Base-by-base conservation (phyloP, 2,888 invertebrate species). In the Acronicta psi region DNA sequence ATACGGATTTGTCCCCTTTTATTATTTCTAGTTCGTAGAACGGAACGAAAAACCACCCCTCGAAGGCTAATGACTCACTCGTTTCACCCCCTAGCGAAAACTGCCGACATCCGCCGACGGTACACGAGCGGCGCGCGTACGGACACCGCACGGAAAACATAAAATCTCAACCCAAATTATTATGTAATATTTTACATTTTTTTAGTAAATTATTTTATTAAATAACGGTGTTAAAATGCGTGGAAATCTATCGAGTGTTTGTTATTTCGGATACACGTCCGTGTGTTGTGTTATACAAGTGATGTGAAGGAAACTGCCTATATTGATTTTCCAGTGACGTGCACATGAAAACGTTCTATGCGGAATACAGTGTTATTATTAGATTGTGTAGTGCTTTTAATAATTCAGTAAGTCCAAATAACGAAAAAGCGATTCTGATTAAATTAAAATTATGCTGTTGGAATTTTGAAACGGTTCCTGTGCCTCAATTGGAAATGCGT, bases 311-410 rank as follows among this genome's bases (percentile, higher is more conserved):
- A 53, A 60, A 56, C 57, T 69, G 73, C 57, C 41, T 72, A 80
- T 93, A 93, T 93, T 86, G 93, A 93, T 93, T 93, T 93, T 93
- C 79, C 69, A 58, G 84, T 90, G 91, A 91, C 92, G 88, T 91
- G 79, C 81, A 80, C 69, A 79, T 69, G 55, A 74, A n/a, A 78
- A 86, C 82, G 79, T 76, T 83, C 80, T 79, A 87, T 91, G 90
- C 90, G 89, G 91, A 86, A 80, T 82, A 70, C 73, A 81, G 88
- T 90, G 88, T 87, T 90, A 86, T 89, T 89, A 86, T 83, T 86
- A 86, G 79, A 81, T 75, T 81, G 83, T 83, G 82, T 80, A 70
- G 80, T 85, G 81, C 46, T 68, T 64, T 68, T 68, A 69, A 60
- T 68, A 59, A 75, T 73, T 69, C 59, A 69, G 79, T 77, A 71